Conservation (phyloP, 2,888 invertebrate species). For the Hylaea fasciaria region DNA sequence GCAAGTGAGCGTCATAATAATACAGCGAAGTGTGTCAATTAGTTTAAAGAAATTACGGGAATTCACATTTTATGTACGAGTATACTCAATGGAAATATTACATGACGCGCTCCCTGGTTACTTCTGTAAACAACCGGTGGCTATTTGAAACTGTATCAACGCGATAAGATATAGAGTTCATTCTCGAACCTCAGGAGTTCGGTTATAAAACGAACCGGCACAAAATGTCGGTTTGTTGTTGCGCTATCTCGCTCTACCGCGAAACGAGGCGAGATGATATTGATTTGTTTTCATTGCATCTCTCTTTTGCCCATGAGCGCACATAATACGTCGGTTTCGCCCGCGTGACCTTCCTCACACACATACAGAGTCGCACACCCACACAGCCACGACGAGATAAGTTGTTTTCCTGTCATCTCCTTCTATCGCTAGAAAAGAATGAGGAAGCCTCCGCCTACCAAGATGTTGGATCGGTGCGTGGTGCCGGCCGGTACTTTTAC, state of each 20-base stretch:
- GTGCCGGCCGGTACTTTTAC: conserved; percentile 52
- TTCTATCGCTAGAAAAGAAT: conserved; percentile 69
- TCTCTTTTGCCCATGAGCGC: conserved; percentile 69
- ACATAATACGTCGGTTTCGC: conserved; percentile 69
- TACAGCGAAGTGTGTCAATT: background rate
- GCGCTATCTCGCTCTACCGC: conserved; percentile 77
- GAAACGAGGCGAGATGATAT: conserved; percentile 76
- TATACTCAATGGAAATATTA: conserved; percentile 23
- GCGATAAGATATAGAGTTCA: conserved; percentile 53
- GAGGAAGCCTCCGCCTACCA: conserved; percentile 60
- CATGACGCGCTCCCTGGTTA: conserved; percentile 47
- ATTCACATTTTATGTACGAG: conserved; percentile 7
- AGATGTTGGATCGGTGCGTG: conserved; percentile 19
- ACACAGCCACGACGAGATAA: conserved; percentile 64
- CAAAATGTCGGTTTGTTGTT: conserved; percentile 83
- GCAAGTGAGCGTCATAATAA: background rate
- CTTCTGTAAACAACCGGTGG: conserved; percentile 55
- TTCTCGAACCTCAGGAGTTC: conserved; percentile 44
- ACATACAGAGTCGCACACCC: conserved; percentile 53
- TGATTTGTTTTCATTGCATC: conserved; percentile 86
- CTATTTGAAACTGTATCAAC: conserved; percentile 51
- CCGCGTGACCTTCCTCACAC: conserved; percentile 79
- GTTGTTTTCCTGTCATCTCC: conserved; percentile 82
- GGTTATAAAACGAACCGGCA: conserved; percentile 64
- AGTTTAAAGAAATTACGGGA: conserved; percentile 5